phyloP scores from a whole-genome alignment of 2,888 invertebrate species.

The Drosophila atripex region DNA sequence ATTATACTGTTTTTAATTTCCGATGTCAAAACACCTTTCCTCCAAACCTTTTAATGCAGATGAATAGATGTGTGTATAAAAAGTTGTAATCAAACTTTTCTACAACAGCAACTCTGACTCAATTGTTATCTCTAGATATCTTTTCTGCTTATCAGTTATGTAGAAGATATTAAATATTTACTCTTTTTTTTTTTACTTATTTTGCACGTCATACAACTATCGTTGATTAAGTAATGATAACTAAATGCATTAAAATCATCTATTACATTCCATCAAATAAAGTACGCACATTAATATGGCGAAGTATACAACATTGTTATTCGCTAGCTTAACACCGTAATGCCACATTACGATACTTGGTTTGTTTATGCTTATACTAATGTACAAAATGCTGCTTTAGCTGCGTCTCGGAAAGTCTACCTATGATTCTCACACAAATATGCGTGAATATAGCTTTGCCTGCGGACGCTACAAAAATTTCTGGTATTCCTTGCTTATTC shows the following conservation, averaged over 20 bases:
- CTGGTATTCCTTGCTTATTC: conserved; percentile 13
- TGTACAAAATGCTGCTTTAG: conserved; percentile 46
- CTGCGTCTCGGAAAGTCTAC: conserved; percentile 18
- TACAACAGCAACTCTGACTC: conserved; percentile 24
- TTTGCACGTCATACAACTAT: conserved; percentile 33
- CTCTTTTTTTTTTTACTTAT: conserved; percentile 2
- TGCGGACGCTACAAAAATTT: conserved; percentile 38
- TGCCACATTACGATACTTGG: conserved; percentile 18
- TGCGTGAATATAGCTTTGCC: neutral
- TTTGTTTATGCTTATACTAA: conserved; percentile 36
- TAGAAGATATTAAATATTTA: conserved; percentile 22
- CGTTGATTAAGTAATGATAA: conserved; percentile 54
- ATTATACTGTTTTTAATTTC: neutral
- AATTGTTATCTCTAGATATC: conserved; percentile 24
- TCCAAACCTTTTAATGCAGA: neutral
- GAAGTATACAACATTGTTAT: conserved; percentile 30
- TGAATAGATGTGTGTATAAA: neutral
- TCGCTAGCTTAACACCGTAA: conserved; percentile 13
- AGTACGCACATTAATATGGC: conserved; percentile 22
- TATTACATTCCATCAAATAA: conserved; percentile 33
- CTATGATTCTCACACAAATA: neutral
- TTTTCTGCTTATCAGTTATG: conserved; percentile 44
- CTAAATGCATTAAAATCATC: conserved; percentile 54
- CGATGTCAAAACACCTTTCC: conserved; percentile 5
- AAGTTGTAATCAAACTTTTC: conserved; percentile 12